Percentiles rank a stretch among this genome's conserved stretches.
phyloP scores from a whole-genome alignment of 1,140 invertebrate species.

The Aphaenogaster rudis region DNA sequence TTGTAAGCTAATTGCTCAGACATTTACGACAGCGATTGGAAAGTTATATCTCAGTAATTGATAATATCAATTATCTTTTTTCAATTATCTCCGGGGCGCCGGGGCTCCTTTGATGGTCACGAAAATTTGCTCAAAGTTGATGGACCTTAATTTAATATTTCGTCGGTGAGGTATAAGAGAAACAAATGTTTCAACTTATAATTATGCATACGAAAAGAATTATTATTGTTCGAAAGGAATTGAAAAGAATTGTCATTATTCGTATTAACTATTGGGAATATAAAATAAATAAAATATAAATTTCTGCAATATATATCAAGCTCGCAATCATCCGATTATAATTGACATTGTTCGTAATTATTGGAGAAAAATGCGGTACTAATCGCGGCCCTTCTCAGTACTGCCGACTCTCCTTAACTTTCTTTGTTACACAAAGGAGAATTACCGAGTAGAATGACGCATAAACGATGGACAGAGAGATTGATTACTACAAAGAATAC shows the following conservation, averaged over 20 bases:
- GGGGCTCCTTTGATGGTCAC: no score
- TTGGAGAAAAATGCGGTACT: constrained; percentile 14
- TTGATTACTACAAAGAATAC: constrained; percentile 56
- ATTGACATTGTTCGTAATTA: not conserved
- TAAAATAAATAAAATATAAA: not conserved
- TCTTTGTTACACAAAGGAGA: not conserved
- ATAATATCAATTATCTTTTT: no score
- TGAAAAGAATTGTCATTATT: no score
- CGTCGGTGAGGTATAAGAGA: no score
- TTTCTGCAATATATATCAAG: not conserved
- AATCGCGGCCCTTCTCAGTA: not conserved
- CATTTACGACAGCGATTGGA: no score
- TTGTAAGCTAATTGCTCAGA: no score
- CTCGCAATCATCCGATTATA: not conserved
- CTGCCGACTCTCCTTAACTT: not conserved
- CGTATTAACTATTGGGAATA: no score
- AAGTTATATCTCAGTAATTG: no score
- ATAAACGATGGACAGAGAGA: not conserved
- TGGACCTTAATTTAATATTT: no score
- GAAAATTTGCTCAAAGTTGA: no score
- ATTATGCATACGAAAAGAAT: not conserved
- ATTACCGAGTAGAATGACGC: not conserved
- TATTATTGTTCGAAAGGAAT: not conserved
- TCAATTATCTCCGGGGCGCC: no score
- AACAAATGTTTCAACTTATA: not conserved